A percentile compares a stretch with the other conserved stretches of the same genome.
Evolutionary conservation across 2,888 invertebrate species (phyloP).

Genomic region (Tetranychus truncatus): DNA sequence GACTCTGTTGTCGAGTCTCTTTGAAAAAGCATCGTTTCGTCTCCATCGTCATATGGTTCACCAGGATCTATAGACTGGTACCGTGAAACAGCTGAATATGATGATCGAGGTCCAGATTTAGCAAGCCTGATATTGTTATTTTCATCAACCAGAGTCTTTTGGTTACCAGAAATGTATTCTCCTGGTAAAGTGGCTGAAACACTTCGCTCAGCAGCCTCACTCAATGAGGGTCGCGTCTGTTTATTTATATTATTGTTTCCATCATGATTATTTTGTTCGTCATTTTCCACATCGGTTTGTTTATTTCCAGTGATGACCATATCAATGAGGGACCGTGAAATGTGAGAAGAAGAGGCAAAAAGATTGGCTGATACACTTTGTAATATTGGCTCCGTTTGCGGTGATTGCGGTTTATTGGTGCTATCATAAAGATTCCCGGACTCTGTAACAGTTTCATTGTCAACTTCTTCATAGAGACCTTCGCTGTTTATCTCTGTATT

Average conservation of each 20-base stretch:
- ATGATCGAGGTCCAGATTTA: not conserved
- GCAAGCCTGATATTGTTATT: no score
- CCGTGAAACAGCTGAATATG: not conserved
- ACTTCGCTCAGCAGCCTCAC: not conserved
- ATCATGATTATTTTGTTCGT: not conserved
- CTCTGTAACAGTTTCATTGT: no score
- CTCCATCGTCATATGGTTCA: not conserved
- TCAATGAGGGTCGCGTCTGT: not conserved
- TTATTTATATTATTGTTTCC: not conserved
- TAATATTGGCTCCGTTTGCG: not conserved
- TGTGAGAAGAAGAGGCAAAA: not conserved
- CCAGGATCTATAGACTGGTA: not conserved
- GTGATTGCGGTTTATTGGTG: not conserved
- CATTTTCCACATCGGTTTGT: not conserved
- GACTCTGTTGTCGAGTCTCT: not conserved
- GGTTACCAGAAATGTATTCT: not conserved
- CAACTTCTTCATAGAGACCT: no score
- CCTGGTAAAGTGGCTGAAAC: not conserved
- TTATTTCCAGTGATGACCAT: not conserved
- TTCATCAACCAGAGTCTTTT: not conserved
- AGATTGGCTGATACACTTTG: not conserved
- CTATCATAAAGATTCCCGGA: not conserved
- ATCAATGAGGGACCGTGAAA: not conserved
- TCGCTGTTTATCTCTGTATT: no score
- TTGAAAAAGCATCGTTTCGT: not conserved